Base-by-base conservation (phyloP, 2,797 vertebrate genomes). In the Danio kyathit region DNA sequence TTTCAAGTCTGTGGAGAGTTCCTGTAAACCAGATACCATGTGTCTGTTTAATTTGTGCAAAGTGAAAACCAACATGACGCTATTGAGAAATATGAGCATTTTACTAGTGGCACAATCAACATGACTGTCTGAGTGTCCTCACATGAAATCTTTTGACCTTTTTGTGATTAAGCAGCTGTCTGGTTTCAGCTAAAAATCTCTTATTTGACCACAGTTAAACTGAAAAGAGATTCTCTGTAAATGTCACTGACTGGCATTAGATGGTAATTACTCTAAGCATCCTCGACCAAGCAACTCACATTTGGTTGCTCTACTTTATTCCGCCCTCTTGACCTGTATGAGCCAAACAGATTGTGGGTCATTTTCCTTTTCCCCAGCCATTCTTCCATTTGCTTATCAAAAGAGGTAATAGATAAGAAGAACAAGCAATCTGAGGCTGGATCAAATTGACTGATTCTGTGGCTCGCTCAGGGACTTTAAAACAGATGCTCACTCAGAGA, bases 401-500 rank as follows among this genome's bases (percentile, higher is more conserved):
- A 44, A 56, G 29, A 72, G 29, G 40, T n/a, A 38, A 13, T 17
- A 51, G 73, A 86, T 76, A 66, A 79, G 46, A 60, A 59, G 7
- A 81, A 65, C 72, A 80, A 4, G 10, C 73, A 56, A 17, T 76
- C 74, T 29, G 11, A 80, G 64, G 44, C 38, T 60, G 72, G 67
- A 82, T 82, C 59, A 74, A 79, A 85, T 57, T 11, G 29, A 40
- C n/a, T 56, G 65, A 82, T 63, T 82, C 46, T 71, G 69, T 40
- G 40, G 54, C 51, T 44, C 52, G 19, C 71, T 29, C 13, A 44
- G 21, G 38, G 11, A 11, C 54, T 64, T 71, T 57, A 48, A 64
- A 57, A 76, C 61, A 77, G 49, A 67, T 82, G 61, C 60, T 70
- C 56, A 11, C 9, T 69, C 79, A 73, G 74, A 57, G 40, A 12